Percentiles rank a stretch among this genome's conserved stretches.
These are phyloP conservation scores for Encarsia formosa DNA, from an alignment of 2,888 invertebrate species.

Conservation along the genomic window DNA sequence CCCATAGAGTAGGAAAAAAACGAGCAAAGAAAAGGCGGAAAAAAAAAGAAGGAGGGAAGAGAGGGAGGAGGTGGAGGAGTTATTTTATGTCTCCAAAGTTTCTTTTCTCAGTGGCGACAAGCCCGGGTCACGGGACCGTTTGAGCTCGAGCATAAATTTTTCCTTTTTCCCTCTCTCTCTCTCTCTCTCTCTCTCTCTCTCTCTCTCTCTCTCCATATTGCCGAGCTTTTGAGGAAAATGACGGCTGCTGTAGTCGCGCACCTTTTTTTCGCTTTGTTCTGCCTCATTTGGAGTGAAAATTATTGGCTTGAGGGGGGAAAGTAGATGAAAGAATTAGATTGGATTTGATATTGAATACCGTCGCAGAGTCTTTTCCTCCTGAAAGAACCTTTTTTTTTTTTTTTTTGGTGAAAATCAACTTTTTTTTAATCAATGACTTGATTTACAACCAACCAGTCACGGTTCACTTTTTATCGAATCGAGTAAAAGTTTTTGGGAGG, in stretches of 20 bases:
- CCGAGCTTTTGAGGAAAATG: conserved; percentile 2
- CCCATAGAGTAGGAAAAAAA: background rate
- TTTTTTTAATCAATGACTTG: too few relatives aligned
- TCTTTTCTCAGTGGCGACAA: conserved; percentile 25
- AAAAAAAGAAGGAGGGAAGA: conserved; percentile 8
- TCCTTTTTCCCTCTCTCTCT: background rate
- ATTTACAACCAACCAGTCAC: too few relatives aligned
- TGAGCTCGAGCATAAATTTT: conserved; percentile 29
- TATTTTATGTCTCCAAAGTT: conserved; percentile 41
- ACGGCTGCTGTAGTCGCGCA: background rate
- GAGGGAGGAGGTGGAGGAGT: conserved; percentile 28
- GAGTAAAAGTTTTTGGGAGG: too few relatives aligned
- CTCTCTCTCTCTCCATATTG: conserved; percentile 2
- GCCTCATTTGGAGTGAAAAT: conserved; percentile 19
- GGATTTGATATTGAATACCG: conserved; percentile 13
- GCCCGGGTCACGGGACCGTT: conserved; percentile 35
- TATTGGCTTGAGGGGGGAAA: conserved; percentile 2
- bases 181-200: conserved; percentile 11
- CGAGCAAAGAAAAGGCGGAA: background rate
- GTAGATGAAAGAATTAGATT: conserved; percentile 13
- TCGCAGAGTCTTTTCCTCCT: background rate
- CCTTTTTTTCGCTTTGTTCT: conserved; percentile 14
- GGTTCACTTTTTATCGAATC: too few relatives aligned
- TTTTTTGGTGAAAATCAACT: too few relatives aligned
- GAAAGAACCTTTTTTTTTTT: too few relatives aligned